phyloP scores from a whole-genome alignment of 1,140 invertebrate genomes.

The Oreohelix idahoensis region DNA sequence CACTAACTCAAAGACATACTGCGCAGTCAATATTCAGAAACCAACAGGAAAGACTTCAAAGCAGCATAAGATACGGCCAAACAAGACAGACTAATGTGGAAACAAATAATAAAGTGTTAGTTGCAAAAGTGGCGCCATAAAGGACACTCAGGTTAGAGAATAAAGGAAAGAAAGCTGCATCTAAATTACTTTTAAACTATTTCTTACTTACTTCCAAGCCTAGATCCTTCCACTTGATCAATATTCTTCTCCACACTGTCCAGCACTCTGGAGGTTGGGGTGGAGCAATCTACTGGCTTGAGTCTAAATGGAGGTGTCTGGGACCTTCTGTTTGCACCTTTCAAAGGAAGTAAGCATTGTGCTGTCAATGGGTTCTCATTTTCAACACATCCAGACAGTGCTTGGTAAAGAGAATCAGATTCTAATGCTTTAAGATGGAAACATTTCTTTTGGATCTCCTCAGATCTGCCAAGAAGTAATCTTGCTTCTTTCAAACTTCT shows the following conservation, averaged over 20 bases:
- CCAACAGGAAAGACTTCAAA: too few species aligned
- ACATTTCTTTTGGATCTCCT: neutral
- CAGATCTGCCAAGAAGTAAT: conserved; percentile 13
- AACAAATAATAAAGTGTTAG: too few species aligned
- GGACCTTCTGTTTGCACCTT: neutral
- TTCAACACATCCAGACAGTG: neutral
- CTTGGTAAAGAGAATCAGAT: conserved; percentile 10
- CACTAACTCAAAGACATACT: too few species aligned
- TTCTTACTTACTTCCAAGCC: conserved; percentile 31
- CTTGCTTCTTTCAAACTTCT: conserved; percentile 17
- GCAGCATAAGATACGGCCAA: too few species aligned
- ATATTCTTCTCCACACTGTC: conserved; percentile 3
- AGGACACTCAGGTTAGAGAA: too few species aligned
- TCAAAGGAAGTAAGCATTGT: neutral
- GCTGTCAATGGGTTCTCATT: neutral
- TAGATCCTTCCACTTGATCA: neutral
- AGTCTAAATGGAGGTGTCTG: neutral
- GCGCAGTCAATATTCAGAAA: too few species aligned
- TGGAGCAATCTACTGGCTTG: conserved; percentile 1
- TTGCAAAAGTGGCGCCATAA: too few species aligned
- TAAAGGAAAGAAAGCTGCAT: too few species aligned
- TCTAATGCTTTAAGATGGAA: neutral
- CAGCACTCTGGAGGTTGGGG: neutral
- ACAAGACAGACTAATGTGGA: too few species aligned
- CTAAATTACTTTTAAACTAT: too few species aligned